Percentiles rank a stretch among this genome's conserved stretches.
Evolutionary conservation across 2,797 vertebrate genomes (phyloP).

Genomic region (Chelon labrosus): DNA sequence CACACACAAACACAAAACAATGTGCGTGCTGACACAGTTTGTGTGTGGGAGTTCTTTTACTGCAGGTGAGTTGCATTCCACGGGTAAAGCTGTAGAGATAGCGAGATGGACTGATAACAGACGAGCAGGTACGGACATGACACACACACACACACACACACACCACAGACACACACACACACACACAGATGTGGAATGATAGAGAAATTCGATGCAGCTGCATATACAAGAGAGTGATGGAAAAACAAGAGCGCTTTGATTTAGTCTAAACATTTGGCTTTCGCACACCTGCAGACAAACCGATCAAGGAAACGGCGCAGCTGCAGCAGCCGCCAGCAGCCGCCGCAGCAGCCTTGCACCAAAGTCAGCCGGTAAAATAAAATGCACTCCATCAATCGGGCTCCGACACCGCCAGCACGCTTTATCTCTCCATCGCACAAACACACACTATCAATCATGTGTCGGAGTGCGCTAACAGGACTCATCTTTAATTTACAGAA

Average conservation of each 20-base stretch:
- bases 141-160: constrained; percentile 33
- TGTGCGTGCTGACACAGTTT: constrained; percentile 36
- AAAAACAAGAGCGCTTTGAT: constrained; percentile 42
- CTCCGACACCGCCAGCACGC: constrained; percentile 56
- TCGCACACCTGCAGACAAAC: constrained; percentile 52
- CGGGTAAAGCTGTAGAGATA: constrained; percentile 54
- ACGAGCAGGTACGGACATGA: constrained; percentile 64
- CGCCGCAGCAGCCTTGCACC: constrained; percentile 68
- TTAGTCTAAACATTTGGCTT: constrained; percentile 51
- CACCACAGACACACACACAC: constrained; percentile 5
- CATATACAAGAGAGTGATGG: constrained; percentile 22
- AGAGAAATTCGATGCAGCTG: constrained; percentile 55
- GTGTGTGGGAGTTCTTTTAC: constrained; percentile 57
- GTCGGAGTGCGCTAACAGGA: constrained; percentile 55
- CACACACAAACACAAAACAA: constrained; percentile 1
- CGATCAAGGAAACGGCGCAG: constrained; percentile 69
- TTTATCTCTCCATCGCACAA: constrained; percentile 40
- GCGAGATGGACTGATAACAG: constrained; percentile 73
- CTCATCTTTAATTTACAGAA: constrained; percentile 72
- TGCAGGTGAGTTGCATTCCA: constrained; percentile 77
- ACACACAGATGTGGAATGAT: constrained; percentile 39
- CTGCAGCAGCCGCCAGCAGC: constrained; percentile 40
- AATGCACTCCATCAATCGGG: constrained; percentile 72
- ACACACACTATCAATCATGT: constrained; percentile 53
- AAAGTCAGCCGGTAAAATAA: constrained; percentile 79